Base-by-base conservation (phyloP, 2,888 invertebrate species). In the Byasa hedistus region DNA sequence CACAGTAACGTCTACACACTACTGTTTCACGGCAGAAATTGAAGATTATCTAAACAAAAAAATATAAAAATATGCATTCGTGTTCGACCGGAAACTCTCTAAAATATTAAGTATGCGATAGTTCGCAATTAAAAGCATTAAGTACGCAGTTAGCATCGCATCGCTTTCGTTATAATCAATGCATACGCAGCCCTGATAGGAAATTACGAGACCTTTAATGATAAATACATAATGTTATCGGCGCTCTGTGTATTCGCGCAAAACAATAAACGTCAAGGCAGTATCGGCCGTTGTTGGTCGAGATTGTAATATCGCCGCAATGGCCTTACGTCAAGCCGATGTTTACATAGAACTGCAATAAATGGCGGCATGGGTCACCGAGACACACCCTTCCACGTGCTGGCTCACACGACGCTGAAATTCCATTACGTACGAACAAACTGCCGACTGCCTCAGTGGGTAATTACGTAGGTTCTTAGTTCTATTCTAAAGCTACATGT, bases 361-460 rank as follows among this genome's bases (percentile, higher is more conserved):
- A 72, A 76, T 44, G 65, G 68, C 64, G 68, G 65, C 70, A 76
- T 66, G 71, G 73, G 72, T 76, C 71, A 76, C 24, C 62, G 73
- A 73, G 79, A 75, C 79, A 80, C 79, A 76, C 78, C 80, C 79
- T 72, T 68, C 68, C 75, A 75, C 77, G 77, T 74, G 71, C 65
- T 39, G 61, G 32, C 24, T 66, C 63, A 32, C 56, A 56, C 59
- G 59, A 59, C 56, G 22, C n/a, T 62, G 23, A 59, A 51, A 51
- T 65, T 52, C 36, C 61, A 36, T 61, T 61, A 12, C 39, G 36
- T 57, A 32, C n/a, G 1, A 1, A 4, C 39, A 15, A 23, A 56
- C n/a, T 22, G 17, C 39, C 22, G 17, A 56, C n/a, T 22, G 17
- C 21, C 23, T 22, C 17, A 32, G 61, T 19, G 19, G n/a, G 4